phyloP scores from a whole-genome alignment of 1,140 invertebrate species.

The Drosophila micromelanica region DNA sequence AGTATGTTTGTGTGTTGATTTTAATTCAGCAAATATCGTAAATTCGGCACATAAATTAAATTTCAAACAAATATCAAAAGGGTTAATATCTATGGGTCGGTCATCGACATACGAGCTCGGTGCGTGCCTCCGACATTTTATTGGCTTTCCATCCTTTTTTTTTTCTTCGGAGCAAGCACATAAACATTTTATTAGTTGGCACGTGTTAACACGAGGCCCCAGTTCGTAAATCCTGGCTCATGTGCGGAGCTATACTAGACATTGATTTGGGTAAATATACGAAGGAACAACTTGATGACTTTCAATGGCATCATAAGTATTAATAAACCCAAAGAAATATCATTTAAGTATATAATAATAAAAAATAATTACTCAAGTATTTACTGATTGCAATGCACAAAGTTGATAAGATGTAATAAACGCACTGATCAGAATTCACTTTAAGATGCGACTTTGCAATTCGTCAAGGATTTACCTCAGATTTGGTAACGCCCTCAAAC shows the following conservation, averaged over 20 bases:
- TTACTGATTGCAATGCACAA: neutral
- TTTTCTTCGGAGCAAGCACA: slow-evolving; percentile 35
- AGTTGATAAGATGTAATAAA: too few species aligned
- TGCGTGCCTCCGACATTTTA: slow-evolving; percentile 57
- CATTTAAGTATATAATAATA: too few species aligned
- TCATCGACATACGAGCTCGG: slow-evolving; percentile 27
- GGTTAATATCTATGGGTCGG: slow-evolving; percentile 62
- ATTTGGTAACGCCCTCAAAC: neutral
- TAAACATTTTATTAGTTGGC: slow-evolving; percentile 79
- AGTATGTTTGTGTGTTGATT: slow-evolving; percentile 49
- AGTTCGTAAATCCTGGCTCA: slow-evolving; percentile 37
- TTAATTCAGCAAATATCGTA: slow-evolving; percentile 71
- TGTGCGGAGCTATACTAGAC: slow-evolving; percentile 16
- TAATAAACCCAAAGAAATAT: slow-evolving; percentile 46
- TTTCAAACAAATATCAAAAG: slow-evolving; percentile 71
- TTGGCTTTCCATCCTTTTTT: slow-evolving; percentile 67
- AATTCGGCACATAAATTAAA: slow-evolving; percentile 76
- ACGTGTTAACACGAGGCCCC: slow-evolving; percentile 60
- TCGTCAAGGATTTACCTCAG: neutral
- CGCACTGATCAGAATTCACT: too few species aligned
- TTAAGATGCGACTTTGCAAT: too few species aligned
- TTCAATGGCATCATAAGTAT: slow-evolving; percentile 30
- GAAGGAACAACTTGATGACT: slow-evolving; percentile 18
- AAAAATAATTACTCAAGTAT: too few species aligned
- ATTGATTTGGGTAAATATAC: slow-evolving; percentile 44